Evolutionary conservation across 2,797 vertebrate genomes (phyloP).

Genomic region (Anas bernieri): DNA sequence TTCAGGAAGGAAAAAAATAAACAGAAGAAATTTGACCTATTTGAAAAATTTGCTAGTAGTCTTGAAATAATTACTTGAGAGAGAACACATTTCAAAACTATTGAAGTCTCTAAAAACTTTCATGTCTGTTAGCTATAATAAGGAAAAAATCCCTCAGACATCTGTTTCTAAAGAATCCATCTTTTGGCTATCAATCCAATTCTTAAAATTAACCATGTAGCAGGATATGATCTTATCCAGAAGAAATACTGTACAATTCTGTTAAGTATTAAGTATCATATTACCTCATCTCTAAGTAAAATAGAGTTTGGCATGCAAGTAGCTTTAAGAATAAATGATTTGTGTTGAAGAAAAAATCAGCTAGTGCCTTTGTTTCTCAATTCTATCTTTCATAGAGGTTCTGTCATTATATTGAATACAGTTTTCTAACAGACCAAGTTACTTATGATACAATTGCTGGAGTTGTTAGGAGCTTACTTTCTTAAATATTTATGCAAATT

Average conservation of each 20-base stretch:
- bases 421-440: neutral
- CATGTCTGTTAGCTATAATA: neutral
- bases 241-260: conserved; percentile 35
- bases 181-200: neutral
- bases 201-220: conserved; percentile 11
- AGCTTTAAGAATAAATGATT: neutral
- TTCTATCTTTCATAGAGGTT: neutral
- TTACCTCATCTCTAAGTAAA: conserved; percentile 46
- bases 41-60: neutral
- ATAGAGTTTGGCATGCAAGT: neutral
- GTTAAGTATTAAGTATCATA: conserved; percentile 14
- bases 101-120: neutral
- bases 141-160: neutral
- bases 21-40: neutral
- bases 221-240: conserved; percentile 43
- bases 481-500: neutral
- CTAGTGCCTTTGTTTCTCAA: neutral
- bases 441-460: neutral
- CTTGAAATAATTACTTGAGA: conserved; percentile 7
- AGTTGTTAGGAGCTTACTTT: neutral
- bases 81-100: neutral
- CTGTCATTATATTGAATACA: neutral
- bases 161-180: conserved; percentile 12
- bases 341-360: neutral
- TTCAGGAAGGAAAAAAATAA: neutral